phyloP scores from a whole-genome alignment of 2,888 invertebrate species.

The Cephus pulcher region DNA sequence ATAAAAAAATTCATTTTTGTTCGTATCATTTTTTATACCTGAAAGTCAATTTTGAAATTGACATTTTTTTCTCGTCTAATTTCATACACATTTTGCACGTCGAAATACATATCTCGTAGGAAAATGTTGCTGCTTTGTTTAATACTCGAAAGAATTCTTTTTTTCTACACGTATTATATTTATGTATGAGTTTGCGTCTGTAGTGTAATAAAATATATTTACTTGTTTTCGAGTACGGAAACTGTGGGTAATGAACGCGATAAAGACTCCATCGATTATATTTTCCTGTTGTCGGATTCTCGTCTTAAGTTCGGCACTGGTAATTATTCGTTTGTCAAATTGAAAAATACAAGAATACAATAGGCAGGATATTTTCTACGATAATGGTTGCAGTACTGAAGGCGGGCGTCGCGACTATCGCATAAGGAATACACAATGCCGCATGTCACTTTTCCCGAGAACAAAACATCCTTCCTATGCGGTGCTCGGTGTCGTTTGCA shows the following conservation, averaged over 20 bases:
- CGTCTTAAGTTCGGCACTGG: not conserved
- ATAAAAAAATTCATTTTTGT: conserved; percentile 19
- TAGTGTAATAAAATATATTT: not conserved
- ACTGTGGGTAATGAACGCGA: not conserved
- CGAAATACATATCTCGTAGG: not conserved
- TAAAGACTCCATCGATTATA: not conserved
- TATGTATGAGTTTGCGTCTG: not conserved
- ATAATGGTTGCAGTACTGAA: not conserved
- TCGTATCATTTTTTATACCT: not conserved
- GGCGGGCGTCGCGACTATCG: not conserved
- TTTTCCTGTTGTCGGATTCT: not conserved
- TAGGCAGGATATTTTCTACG: not conserved
- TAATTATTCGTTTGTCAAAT: not conserved
- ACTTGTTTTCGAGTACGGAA: not conserved
- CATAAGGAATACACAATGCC: not conserved
- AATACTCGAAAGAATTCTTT: not conserved
- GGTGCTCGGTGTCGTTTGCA: not conserved
- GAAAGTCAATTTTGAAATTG: not conserved
- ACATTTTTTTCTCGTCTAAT: not conserved
- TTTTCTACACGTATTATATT: not conserved
- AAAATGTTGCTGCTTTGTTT: not conserved
- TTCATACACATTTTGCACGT: not conserved
- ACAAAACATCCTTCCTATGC: not conserved
- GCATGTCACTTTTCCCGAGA: not conserved
- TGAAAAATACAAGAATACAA: not conserved